These are phyloP conservation scores for Sylvicola fuscatus DNA, from an alignment of 2,888 invertebrate species.

Conservation along the genomic window DNA sequence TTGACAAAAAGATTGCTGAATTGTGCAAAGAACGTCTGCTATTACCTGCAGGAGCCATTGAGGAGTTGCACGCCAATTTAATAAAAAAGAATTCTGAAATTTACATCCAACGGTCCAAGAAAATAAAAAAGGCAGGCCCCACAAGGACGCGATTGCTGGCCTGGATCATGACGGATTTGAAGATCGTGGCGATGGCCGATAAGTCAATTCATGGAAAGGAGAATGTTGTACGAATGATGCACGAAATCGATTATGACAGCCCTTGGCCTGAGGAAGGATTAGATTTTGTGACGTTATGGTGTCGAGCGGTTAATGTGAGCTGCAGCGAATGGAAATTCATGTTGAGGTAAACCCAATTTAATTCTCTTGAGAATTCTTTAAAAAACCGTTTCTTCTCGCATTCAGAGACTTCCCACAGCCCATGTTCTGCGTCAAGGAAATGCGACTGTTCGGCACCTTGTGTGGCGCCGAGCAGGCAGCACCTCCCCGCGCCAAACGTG, in stretches of 20 bases:
- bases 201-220: conserved; percentile 63
- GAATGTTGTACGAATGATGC: conserved; percentile 49
- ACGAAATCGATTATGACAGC: conserved; percentile 70
- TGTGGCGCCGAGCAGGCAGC: conserved; percentile 78
- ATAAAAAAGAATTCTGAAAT: conserved; percentile 86
- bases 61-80: conserved; percentile 71
- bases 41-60: conserved; percentile 67
- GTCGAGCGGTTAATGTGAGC: conserved; percentile 62
- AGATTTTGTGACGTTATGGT: conserved; percentile 85
- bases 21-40: conserved; percentile 65
- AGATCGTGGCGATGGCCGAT: conserved; percentile 61
- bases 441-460: conserved; percentile 75
- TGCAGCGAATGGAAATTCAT: conserved; percentile 74
- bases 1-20: conserved; percentile 73
- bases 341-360: conserved; percentile 33
- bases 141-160: conserved; percentile 61
- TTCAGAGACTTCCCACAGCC: conserved; percentile 84
- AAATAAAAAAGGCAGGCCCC: conserved; percentile 32
- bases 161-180: conserved; percentile 55
- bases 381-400: conserved; percentile 1
- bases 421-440: conserved; percentile 60
- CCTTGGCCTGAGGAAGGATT: conserved; percentile 82
- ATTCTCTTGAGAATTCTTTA: not conserved
- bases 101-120: conserved; percentile 77
- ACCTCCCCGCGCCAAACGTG: conserved; percentile 33